These are phyloP conservation scores for Channa argus DNA, from an alignment of 2,113 vertebrate genomes.

Conservation along the genomic window DNA sequence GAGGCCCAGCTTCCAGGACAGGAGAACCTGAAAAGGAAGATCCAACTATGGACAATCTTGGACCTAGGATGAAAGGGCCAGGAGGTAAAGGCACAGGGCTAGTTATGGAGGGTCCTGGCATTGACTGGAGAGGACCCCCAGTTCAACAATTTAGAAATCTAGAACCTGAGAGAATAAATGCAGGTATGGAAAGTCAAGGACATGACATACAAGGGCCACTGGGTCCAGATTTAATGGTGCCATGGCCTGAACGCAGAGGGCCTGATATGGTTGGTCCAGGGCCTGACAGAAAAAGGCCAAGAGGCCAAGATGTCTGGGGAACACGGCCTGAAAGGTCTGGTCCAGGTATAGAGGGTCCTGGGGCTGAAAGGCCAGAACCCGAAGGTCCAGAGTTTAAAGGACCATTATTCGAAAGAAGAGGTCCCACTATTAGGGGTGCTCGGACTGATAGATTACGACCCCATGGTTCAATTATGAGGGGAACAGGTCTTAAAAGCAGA, in stretches of 20 bases:
- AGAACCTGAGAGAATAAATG: conserved; percentile 4
- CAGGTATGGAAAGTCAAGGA: background rate
- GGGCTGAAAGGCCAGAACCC: background rate
- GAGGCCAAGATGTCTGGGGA: conserved; percentile 27
- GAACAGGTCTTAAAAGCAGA: background rate
- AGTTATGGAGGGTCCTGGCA: background rate
- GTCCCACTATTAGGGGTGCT: background rate
- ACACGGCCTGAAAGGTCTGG: conserved; percentile 8
- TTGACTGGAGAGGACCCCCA: conserved; percentile 11
- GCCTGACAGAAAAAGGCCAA: conserved; percentile 19
- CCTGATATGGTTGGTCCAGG: conserved; percentile 2
- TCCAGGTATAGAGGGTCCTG: background rate
- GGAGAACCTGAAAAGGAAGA: background rate
- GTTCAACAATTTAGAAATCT: conserved; percentile 5
- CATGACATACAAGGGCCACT: conserved; percentile 8
- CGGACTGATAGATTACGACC: conserved; percentile 10
- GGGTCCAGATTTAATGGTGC: conserved; percentile 33
- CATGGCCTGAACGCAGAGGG: conserved; percentile 29
- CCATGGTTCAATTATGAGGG: conserved; percentile 16
- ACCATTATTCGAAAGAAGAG: conserved; percentile 5
- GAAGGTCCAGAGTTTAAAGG: conserved; percentile 8
- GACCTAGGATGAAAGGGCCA: conserved; percentile 22
- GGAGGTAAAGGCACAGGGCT: conserved; percentile 12
- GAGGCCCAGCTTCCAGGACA: conserved; percentile 5
- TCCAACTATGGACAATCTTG: background rate